Evolutionary conservation across 1,140 invertebrate species (phyloP), one percentile per base, ranked within the genome.

Genomic region (Drosophila nikananu): DNA sequence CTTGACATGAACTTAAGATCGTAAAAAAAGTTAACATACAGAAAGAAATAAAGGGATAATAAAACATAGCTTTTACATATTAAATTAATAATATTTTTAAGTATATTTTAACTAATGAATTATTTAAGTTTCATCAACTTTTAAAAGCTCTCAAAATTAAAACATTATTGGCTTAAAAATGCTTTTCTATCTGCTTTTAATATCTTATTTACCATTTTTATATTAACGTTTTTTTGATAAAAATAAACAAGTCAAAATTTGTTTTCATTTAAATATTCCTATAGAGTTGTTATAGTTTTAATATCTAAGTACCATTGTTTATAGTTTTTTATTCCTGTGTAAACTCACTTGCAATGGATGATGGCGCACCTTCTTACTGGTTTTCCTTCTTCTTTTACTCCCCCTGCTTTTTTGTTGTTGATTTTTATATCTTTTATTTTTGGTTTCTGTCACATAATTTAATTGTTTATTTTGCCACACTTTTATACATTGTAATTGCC

Each of bases 401-500:
- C 17, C 5, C 12, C 12, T 4, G 6, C 3, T 23, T 37, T 46
- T 48, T 25, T 51, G 17, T 52, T 23, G 15, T 17, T 25, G 41
- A 10, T 42, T 42, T 42, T 42, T 19, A 10, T 52, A 15, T 37
- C n/a, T 32, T 32, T 51, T 27, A 9, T 39, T 62, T 25, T 52
- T 51, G 10, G 15, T 39, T 23, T n/a, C 48, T 59, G 51, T 27
- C 49, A 42, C 48, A 78, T 79, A 79, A 81, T 90, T 89, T 84
- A 81, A 81, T 84, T 87, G 84, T 81, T 86, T 87, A 51, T 75
- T 89, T 80, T 57, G 80, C 51, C 46, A 64, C 76, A 75, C 83
- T 77, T 77, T 77, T 77, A 44, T 55, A 75, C 68, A 74, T 86
- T 90, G 64, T 78, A 89, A 90, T 84, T 89, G 84, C 73, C 78